phyloP scores from a whole-genome alignment of 2,113 vertebrate species.

The Monarcha castaneiventris region DNA sequence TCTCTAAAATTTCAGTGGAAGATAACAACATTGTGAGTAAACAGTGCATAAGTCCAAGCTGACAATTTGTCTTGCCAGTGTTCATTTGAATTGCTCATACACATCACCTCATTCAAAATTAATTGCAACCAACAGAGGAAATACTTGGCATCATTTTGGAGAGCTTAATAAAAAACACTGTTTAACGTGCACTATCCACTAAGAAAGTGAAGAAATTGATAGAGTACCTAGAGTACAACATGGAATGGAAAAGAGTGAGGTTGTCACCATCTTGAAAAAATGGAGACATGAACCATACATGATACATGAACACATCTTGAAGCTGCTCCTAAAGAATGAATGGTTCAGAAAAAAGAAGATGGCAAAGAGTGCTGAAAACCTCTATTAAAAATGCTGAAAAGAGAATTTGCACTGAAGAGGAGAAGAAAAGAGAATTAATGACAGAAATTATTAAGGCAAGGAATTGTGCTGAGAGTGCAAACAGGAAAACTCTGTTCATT shows the following conservation, averaged over 20 bases:
- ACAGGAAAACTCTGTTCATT: background rate
- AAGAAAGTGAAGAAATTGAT: background rate
- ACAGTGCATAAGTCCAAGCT: background rate
- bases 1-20: background rate
- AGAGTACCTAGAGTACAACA: background rate
- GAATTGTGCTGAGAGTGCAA: background rate
- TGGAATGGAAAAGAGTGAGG: background rate
- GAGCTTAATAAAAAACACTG: background rate
- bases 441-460: background rate
- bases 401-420: background rate
- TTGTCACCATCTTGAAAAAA: background rate
- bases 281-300: background rate
- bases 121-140: background rate
- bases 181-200: background rate
- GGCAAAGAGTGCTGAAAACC: background rate
- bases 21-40: background rate
- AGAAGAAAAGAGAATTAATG: background rate
- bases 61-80: background rate
- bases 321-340: background rate
- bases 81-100: background rate
- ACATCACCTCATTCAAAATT: background rate
- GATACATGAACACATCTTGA: background rate
- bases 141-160: background rate
- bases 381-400: background rate
- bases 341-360: background rate